Conservation (phyloP, 1,140 invertebrate species). For the Eriocheir sinensis region DNA sequence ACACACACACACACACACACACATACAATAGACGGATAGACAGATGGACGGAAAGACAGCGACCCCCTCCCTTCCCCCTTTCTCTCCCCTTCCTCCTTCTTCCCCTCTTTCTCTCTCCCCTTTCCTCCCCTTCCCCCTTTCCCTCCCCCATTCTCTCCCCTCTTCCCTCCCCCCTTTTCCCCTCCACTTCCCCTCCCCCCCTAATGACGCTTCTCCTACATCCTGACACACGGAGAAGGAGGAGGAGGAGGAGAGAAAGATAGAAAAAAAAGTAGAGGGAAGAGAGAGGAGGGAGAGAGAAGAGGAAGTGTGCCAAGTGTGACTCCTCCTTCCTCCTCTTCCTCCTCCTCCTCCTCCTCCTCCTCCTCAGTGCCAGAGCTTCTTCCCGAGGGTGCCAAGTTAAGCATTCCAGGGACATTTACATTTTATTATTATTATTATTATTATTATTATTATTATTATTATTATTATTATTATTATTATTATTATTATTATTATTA, state of each 20-base stretch:
- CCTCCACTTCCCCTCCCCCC: neutral
- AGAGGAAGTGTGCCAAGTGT: conserved; percentile 19
- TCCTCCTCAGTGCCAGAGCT: neutral
- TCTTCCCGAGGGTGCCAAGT: neutral
- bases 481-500: too few species aligned
- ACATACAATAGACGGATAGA: neutral
- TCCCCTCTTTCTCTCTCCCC: neutral
- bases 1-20: neutral
- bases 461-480: too few species aligned
- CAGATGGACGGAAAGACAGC: neutral
- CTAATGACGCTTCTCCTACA: conserved; percentile 19
- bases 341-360: neutral
- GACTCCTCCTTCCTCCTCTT: neutral
- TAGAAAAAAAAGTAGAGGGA: neutral
- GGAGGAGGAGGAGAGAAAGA: neutral
- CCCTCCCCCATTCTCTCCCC: neutral
- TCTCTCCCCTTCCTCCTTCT: neutral
- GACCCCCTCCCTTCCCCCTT: neutral
- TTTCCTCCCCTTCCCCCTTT: neutral
- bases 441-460: too few species aligned
- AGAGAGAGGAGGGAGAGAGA: neutral
- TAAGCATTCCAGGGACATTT: neutral
- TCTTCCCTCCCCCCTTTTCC: neutral
- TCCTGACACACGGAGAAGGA: neutral
- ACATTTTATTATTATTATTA: neutral